Base-by-base conservation (phyloP, 2,113 vertebrate genomes). In the Onychostoma macrolepis region DNA sequence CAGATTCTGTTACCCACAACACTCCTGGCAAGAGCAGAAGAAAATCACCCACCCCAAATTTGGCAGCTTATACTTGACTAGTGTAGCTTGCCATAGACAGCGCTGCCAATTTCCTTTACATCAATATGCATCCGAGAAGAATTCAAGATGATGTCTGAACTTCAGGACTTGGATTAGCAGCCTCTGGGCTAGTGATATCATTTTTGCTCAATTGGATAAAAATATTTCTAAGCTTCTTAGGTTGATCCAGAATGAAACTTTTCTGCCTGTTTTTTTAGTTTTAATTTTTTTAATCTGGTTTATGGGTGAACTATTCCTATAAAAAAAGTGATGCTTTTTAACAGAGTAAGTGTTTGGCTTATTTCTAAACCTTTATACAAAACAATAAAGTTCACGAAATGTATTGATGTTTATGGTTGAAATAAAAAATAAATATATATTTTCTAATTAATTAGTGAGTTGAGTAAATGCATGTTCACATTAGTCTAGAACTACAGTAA, bases 121-220 rank as follows among this genome's bases (percentile, higher is more conserved):
- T 11, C 48, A 65, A 79, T 80, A 86, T 85, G 79, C 9, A 56
- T 83, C 85, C 88, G 71, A 78, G 89, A 82, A 90, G 76, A 88
- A 88, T 85, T 74, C 19, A 63, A 88, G 84, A 88, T 91, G 86
- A 81, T 83, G 85, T 91, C 92, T 92, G 65, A 81, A 77, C 86
- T 89, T 79, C 56, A 78, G 41, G n/a, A 48, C 76, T 88, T 86
- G 87, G 87, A 56, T 72, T 90, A 53, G 63, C 85, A 80, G 43
- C 50, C 17, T 58, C 83, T 56, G 13, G 69, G 83, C 67, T 41
- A 33, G 11, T 81, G 38, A n/a, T 63, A 81, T 58, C 38, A 28
- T 43, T 53, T 36, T n/a, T 83, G 24, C 63, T 79, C n/a, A 53
- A 53, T 84, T 89, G 50, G 50, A 61, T 81, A 41, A 83, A 69